A percentile compares a stretch with the other conserved stretches of the same genome.
These are phyloP conservation scores for Strigamia maritima DNA, from an alignment of 2,888 invertebrate genomes.

Conservation along the genomic window DNA sequence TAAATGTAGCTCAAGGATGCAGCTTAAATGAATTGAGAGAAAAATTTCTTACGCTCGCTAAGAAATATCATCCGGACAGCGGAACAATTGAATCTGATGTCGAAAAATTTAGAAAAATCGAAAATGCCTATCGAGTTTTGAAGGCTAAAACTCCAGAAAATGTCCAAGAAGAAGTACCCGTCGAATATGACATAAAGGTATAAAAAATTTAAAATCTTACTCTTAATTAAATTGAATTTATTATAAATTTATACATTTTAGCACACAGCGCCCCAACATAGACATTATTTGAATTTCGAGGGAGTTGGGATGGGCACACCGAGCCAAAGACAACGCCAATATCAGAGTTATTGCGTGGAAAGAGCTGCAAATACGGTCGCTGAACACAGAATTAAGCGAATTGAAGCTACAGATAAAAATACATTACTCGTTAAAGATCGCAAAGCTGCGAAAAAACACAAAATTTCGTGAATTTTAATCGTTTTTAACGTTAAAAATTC, in stretches of 20 bases:
- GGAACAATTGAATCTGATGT: constrained; percentile 66
- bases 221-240: constrained; percentile 21
- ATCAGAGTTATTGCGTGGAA: constrained; percentile 64
- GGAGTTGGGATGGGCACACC: constrained; percentile 77
- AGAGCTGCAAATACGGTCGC: constrained; percentile 67
- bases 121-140: constrained; percentile 69
- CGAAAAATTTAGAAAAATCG: constrained; percentile 66
- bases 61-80: constrained; percentile 81
- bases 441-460: constrained; percentile 64
- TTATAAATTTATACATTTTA: constrained; percentile 49
- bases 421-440: constrained; percentile 62
- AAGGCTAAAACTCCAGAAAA: constrained; percentile 63
- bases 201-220: neutral
- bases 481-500: constrained; percentile 21
- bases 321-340: constrained; percentile 73
- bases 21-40: constrained; percentile 69
- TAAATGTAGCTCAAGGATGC: constrained; percentile 65
- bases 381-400: constrained; percentile 56
- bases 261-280: constrained; percentile 85
- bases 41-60: constrained; percentile 72
- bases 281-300: constrained; percentile 75
- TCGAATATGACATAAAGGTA: constrained; percentile 56
- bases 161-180: constrained; percentile 58
- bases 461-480: constrained; percentile 62
- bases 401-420: constrained; percentile 59